phyloP scores from a whole-genome alignment of 2,888 invertebrate genomes.

The Microchrysa polita region DNA sequence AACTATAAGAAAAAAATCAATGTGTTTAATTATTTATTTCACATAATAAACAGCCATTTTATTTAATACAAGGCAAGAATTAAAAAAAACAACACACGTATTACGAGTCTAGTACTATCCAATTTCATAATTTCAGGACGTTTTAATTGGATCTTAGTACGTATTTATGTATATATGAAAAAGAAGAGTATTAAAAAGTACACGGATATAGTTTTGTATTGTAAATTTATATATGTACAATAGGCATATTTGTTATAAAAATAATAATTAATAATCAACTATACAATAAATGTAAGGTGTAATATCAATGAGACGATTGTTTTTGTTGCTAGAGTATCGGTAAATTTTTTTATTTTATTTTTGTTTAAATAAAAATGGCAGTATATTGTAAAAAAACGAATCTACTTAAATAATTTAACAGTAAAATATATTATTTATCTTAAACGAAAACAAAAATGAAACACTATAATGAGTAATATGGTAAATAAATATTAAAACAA shows the following conservation, averaged over 20 bases:
- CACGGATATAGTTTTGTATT: background rate
- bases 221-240: too few relatives aligned
- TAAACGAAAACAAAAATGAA: background rate
- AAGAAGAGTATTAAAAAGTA: constrained; percentile 3
- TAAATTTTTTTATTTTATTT: background rate
- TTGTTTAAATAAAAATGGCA: constrained; percentile 36
- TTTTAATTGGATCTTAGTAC: too few relatives aligned
- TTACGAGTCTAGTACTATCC: too few relatives aligned
- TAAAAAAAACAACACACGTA: background rate
- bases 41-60: constrained; percentile 48
- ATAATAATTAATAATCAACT: too few relatives aligned
- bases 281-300: background rate
- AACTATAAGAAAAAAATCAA: background rate
- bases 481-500: constrained; percentile 21
- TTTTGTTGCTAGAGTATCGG: background rate
- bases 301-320: constrained; percentile 28
- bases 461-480: constrained; percentile 31
- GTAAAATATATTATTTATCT: background rate
- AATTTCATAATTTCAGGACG: too few relatives aligned
- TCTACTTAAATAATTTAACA: background rate
- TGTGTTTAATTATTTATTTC: background rate
- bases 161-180: too few relatives aligned
- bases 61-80: constrained; percentile 50
- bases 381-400: constrained; percentile 35
- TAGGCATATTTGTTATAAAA: too few relatives aligned